Base-by-base conservation (phyloP, 1,140 invertebrate species). In the Eupeodes corollae region DNA sequence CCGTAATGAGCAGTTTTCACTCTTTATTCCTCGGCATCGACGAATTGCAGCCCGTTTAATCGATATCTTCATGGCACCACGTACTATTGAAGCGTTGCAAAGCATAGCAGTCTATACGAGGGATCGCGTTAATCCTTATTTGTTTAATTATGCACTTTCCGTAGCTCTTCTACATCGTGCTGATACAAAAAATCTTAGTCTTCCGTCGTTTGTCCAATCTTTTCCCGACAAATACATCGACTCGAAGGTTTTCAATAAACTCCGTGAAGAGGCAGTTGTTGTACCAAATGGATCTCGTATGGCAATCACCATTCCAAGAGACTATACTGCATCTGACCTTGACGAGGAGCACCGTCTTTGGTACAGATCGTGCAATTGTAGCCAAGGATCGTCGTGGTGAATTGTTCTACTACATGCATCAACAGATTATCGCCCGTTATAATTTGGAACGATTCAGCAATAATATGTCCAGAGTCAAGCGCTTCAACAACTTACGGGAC, bases 141-240 rank as follows among this genome's bases (percentile, higher is more conserved):
- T 88, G 68, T 88, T 86, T 70, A 81, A 85, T 62, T 88, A 88
- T 59, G 79, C 79, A 8, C 68, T 81, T 2, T 84, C 83, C 0
- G 84, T 88, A 16, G 83, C 83, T 0, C 70, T 87, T 21, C 57
- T 87, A 37, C 83, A 88, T 73, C 79, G 84, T 19, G 70, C 75
- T 0, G 86, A 89, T 55, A 88, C 84, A 0, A 82, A 81, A 57
- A 72, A 80, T 45, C 47, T 88, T 3, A 75, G 77, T 42, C 59
- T 89, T 44, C 85, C 86, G 1, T 77, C 79, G 0, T 76, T 87
- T 37, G 72, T 75, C 33, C 78, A 85, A 56, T 73, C 78, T 13
- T 88, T 88, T 58, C 86, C 86, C 3, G 84, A 86, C 46, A 85
- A 86, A 56, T 88, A 80, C 61, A 70, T 88, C 53, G 84, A 86